Evolutionary conservation across 2,888 invertebrate genomes (phyloP).

Genomic region (Acanthosepion lycidas): DNA sequence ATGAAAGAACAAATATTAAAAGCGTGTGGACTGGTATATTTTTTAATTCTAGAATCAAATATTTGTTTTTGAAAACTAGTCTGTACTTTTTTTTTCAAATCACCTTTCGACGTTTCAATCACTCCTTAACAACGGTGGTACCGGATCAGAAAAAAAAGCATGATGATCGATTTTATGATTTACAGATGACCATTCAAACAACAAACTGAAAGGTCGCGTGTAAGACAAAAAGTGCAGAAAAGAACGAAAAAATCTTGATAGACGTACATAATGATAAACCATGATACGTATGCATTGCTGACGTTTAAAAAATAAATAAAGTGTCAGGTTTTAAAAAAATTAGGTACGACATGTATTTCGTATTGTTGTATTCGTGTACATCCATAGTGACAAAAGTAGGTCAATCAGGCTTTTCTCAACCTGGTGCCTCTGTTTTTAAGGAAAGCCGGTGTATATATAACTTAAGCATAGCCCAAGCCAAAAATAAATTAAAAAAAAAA

Average conservation of each 20-base stretch:
- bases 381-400: neutral
- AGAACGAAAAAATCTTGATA: neutral
- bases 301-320: neutral
- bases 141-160: conserved; percentile 14
- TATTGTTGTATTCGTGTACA: neutral
- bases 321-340: neutral
- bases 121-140: neutral
- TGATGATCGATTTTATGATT: neutral
- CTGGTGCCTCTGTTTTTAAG: conserved; percentile 33
- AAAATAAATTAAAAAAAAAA: neutral
- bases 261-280: neutral
- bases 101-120: neutral
- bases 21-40: neutral
- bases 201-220: neutral
- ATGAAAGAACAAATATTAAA: too few species aligned
- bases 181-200: neutral
- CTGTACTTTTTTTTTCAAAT: neutral
- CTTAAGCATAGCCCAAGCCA: too few species aligned
- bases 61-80: neutral
- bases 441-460: neutral
- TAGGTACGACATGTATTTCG: neutral
- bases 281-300: neutral
- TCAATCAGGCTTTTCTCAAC: neutral
- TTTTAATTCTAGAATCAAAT: neutral
- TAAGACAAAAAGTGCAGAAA: neutral